phyloP scores from a whole-genome alignment of 2,888 invertebrate genomes.

The Odontocerum albicorne region DNA sequence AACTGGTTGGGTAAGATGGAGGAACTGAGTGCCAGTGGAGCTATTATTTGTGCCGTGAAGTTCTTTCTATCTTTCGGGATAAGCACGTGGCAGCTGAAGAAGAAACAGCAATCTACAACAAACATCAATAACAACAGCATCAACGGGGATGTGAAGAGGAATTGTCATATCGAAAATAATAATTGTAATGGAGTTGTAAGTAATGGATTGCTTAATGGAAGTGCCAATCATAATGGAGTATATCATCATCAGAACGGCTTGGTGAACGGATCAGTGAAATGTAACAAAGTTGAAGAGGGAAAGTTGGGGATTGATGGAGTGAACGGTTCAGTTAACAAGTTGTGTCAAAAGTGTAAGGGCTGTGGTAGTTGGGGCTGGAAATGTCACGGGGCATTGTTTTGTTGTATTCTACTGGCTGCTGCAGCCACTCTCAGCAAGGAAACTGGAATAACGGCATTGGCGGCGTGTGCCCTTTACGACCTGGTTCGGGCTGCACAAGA shows the following conservation, averaged over 20 bases:
- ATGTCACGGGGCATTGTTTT: constrained; percentile 61
- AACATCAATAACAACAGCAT: constrained; percentile 26
- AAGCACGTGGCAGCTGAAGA: constrained; percentile 30
- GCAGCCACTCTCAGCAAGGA: constrained; percentile 93
- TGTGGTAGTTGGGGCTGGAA: constrained; percentile 44
- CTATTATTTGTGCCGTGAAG: constrained; percentile 32
- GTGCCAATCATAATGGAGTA: constrained; percentile 14
- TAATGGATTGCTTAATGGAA: constrained; percentile 19
- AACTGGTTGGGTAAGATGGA: constrained; percentile 34
- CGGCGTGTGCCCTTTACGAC: constrained; percentile 89
- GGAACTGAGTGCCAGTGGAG: constrained; percentile 30
- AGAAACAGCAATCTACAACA: constrained; percentile 9
- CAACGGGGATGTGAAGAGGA: constrained; percentile 24
- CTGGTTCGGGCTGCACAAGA: constrained; percentile 61
- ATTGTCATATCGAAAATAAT: constrained; percentile 16
- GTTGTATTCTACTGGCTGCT: constrained; percentile 66
- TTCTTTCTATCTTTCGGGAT: constrained; percentile 34
- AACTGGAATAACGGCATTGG: constrained; percentile 90
- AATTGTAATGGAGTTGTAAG: constrained; percentile 23
- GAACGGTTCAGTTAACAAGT: constrained; percentile 8
- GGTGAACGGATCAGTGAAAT: constrained; percentile 30
- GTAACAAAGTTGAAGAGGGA: constrained; percentile 24
- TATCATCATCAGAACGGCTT: constrained; percentile 18
- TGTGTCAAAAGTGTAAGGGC: constrained; percentile 21
- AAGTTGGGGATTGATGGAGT: constrained; percentile 3